Base-by-base conservation (phyloP, 2,888 invertebrate genomes). In the Melanophora roralis region DNA sequence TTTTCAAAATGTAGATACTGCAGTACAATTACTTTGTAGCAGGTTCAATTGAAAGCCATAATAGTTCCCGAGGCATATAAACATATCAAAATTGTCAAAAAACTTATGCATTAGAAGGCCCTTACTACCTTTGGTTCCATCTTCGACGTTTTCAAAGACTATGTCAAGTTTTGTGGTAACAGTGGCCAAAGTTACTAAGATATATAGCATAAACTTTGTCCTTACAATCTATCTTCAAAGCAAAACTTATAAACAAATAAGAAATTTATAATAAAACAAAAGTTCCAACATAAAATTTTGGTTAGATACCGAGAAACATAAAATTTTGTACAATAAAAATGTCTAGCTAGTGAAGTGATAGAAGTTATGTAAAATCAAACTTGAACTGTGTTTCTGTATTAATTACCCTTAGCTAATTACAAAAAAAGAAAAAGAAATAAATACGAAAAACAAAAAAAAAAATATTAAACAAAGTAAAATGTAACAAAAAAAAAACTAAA, bases 271-370 rank as follows among this genome's bases (percentile, higher is more conserved):
- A 27, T 12, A 34, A 60, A 47, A 34, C 40, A n/a, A 34, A 27
- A 9, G 16, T 49, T 60, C 49, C 40, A 49, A 78, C 74, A 81
- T 49, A 69, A 23, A 73, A 47, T 40, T 59, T 65, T 78, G 51
- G 78, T 74, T 75, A 75, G 78, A 71, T 78, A 75, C 71, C 64
- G 38, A 78, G 34, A 78, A 80, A 82, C 69, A 80, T 71, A 76
- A 69, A 81, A 64, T 6, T 55, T 67, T 19, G n/a, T 38, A 57
- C 19, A 21, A 57, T 19, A 55, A 59, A 59, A 71, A 34, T 12
- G 23, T 43, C 57, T 65, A 64, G 62, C 64, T 57, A 77, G 6
- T 14, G 59, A 71, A 65, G 69, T 76, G 76, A 69, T n/a, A n/a
- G 40, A 51, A 62, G 14, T 59, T 40, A 65, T 45, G 16, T 49